These are phyloP conservation scores for Notodonta ziczac DNA, from an alignment of 2,888 invertebrate genomes.

Conservation along the genomic window DNA sequence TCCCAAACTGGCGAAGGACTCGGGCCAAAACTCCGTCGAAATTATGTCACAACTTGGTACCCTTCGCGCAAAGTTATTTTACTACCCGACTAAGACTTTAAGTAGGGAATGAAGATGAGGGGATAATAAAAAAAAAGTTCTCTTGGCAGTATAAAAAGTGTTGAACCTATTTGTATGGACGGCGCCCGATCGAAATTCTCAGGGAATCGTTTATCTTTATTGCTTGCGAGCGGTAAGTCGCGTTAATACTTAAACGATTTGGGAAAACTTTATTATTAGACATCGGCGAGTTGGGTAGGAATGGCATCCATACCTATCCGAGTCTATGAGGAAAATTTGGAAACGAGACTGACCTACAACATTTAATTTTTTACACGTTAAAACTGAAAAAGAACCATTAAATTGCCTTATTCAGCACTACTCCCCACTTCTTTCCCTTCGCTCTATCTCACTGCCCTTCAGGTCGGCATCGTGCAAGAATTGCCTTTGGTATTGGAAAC, in stretches of 20 bases:
- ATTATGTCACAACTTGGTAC: slow-evolving; percentile 65
- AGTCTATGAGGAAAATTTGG: neutral
- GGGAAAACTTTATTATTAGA: slow-evolving; percentile 27
- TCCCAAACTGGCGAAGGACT: slow-evolving; percentile 25
- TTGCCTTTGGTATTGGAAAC: too few relatives aligned
- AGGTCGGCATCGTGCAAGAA: too few relatives aligned
- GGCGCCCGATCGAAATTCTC: slow-evolving; percentile 22
- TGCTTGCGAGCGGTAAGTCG: slow-evolving; percentile 27
- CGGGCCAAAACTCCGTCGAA: slow-evolving; percentile 53
- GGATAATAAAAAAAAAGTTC: slow-evolving; percentile 44
- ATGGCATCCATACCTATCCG: neutral
- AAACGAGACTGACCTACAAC: too few relatives aligned
- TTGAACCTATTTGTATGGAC: slow-evolving; percentile 21
- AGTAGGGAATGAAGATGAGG: slow-evolving; percentile 54
- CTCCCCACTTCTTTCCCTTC: too few relatives aligned
- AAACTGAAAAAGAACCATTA: too few relatives aligned
- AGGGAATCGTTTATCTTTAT: slow-evolving; percentile 26
- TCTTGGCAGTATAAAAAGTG: slow-evolving; percentile 37
- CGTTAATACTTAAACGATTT: slow-evolving; percentile 23
- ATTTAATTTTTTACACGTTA: too few relatives aligned
- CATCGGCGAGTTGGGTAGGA: neutral
- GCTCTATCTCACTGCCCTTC: too few relatives aligned
- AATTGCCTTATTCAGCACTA: too few relatives aligned
- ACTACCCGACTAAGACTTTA: slow-evolving; percentile 70
- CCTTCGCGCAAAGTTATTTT: slow-evolving; percentile 67